phyloP scores from a whole-genome alignment of 1,140 invertebrate species.

The Brachionus asplanchnoidis region DNA sequence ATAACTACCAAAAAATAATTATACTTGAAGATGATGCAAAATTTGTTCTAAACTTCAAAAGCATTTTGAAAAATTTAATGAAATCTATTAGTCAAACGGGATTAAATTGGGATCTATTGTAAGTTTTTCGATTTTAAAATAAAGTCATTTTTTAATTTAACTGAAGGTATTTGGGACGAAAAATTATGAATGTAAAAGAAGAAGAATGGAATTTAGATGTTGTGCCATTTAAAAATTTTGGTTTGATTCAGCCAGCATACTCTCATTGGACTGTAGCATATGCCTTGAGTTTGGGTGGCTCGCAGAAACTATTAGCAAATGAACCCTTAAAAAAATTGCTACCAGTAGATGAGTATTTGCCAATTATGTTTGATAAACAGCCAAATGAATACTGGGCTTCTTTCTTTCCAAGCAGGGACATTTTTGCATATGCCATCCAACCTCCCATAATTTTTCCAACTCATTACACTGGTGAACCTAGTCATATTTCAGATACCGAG shows the following conservation, averaged over 20 bases:
- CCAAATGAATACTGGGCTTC: slow-evolving; percentile 71
- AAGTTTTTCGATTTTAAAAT: slow-evolving; percentile 44
- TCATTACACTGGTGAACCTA: slow-evolving; percentile 83
- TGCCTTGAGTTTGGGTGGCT: slow-evolving; percentile 66
- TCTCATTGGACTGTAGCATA: slow-evolving; percentile 98
- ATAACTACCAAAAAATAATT: slow-evolving; percentile 60
- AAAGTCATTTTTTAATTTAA: slow-evolving; percentile 22
- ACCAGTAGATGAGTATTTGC: slow-evolving; percentile 93
- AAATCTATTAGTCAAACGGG: slow-evolving; percentile 65
- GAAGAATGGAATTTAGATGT: slow-evolving; percentile 62
- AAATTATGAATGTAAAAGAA: slow-evolving; percentile 64
- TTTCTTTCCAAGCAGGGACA: slow-evolving; percentile 67
- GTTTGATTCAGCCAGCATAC: slow-evolving; percentile 74
- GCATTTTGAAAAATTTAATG: slow-evolving; percentile 66
- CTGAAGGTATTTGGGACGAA: slow-evolving; percentile 80
- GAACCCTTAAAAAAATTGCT: slow-evolving; percentile 78
- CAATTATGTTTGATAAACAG: slow-evolving; percentile 88
- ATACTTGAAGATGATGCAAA: slow-evolving; percentile 81
- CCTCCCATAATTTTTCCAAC: slow-evolving; percentile 84
- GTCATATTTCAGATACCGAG: slow-evolving; percentile 94
- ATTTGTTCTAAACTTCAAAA: slow-evolving; percentile 79
- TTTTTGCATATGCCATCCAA: slow-evolving; percentile 74
- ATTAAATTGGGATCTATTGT: slow-evolving; percentile 82
- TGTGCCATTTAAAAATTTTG: slow-evolving; percentile 51
- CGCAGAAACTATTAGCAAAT: slow-evolving; percentile 69